Evolutionary conservation across 2,797 vertebrate genomes (phyloP).

Genomic region (Cuculus canorus): DNA sequence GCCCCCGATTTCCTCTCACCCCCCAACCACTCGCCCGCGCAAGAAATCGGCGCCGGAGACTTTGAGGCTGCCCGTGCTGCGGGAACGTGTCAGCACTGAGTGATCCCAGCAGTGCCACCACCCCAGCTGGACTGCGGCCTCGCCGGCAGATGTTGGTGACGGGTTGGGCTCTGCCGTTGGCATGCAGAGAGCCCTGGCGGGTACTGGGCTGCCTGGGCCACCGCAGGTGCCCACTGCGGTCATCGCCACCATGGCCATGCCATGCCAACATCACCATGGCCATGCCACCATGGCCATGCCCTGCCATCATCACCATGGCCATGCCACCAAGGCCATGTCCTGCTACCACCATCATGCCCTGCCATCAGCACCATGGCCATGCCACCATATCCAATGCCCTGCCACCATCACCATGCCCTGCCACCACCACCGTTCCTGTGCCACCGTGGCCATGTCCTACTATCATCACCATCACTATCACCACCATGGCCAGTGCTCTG

Average conservation of each 20-base stretch:
- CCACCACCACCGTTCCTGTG: too few relatives aligned
- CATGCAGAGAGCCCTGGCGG: background rate
- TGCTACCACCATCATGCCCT: too few relatives aligned
- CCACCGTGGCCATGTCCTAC: too few relatives aligned
- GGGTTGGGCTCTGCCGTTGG: background rate
- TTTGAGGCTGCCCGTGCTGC: conserved; percentile 67
- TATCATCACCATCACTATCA: too few relatives aligned
- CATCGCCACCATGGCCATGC: background rate
- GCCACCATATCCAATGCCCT: too few relatives aligned
- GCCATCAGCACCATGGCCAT: too few relatives aligned
- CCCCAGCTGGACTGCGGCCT: background rate
- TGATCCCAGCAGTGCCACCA: background rate
- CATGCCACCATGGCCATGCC: too few relatives aligned
- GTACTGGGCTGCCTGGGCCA: background rate
- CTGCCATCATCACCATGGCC: too few relatives aligned
- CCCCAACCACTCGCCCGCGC: conserved; percentile 70
- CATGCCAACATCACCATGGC: too few relatives aligned
- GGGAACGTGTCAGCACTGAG: conserved; percentile 51
- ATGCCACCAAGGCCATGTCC: too few relatives aligned
- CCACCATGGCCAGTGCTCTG: too few relatives aligned
- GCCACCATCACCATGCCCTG: too few relatives aligned
- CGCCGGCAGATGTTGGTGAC: background rate
- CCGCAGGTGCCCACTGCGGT: rapidly evolving
- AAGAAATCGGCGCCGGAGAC: conserved; percentile 78
- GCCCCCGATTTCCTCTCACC: conserved; percentile 75